These are phyloP conservation scores for Drosophila tropicalis DNA, from an alignment of 1,140 invertebrate genomes.

Conservation along the genomic window DNA sequence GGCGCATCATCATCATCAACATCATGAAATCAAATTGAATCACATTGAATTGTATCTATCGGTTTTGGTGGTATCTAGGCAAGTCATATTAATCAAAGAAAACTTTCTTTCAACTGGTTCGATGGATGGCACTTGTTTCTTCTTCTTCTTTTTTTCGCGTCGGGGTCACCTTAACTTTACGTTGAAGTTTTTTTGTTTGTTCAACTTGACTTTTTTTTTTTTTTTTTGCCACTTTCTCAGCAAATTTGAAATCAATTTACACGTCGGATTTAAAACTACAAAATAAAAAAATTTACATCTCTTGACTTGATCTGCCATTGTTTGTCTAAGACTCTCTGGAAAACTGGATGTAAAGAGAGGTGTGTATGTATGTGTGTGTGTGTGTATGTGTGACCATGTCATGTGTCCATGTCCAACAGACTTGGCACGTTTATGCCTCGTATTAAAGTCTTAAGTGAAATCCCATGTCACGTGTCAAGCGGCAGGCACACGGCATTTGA, in stretches of 20 bases:
- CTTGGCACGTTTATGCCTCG: constrained; percentile 75
- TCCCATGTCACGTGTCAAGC: constrained; percentile 76
- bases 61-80: constrained; percentile 25
- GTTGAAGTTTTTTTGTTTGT: neutral
- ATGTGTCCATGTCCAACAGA: constrained; percentile 71
- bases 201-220: constrained; percentile 10
- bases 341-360: neutral
- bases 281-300: constrained; percentile 15
- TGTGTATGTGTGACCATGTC: constrained; percentile 62
- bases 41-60: constrained; percentile 52
- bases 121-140: constrained; percentile 61
- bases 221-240: constrained; percentile 49
- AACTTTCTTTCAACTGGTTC: constrained; percentile 57
- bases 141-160: constrained; percentile 19
- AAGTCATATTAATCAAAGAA: constrained; percentile 58
- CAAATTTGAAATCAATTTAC: constrained; percentile 73
- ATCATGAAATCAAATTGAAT: constrained; percentile 51
- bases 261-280: constrained; percentile 59
- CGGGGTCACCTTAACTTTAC: neutral
- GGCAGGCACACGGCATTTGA: constrained; percentile 45
- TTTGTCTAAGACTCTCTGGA: constrained; percentile 55
- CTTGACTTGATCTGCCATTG: constrained; percentile 37
- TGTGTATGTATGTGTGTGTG: constrained; percentile 12
- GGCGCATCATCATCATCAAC: neutral
- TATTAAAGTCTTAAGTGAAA: constrained; percentile 79